phyloP scores from a whole-genome alignment of 2,888 invertebrate species.

The Xylophagus ater region DNA sequence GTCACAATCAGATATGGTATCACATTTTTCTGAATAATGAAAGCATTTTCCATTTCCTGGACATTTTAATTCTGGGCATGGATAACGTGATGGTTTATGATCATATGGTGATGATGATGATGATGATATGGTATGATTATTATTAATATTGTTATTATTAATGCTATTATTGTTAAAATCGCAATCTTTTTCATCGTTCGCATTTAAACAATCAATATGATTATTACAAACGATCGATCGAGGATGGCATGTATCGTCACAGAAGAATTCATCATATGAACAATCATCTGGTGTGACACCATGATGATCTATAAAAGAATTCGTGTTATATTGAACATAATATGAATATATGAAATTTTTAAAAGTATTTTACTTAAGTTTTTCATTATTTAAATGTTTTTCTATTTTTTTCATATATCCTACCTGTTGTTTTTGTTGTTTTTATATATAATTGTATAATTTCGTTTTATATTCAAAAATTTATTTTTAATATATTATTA shows the following conservation, averaged over 20 bases:
- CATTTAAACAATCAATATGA: conserved; percentile 47
- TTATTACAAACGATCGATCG: conserved; percentile 51
- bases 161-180: too few species aligned
- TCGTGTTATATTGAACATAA: too few species aligned
- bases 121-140: conserved; percentile 4
- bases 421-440: conserved; percentile 3
- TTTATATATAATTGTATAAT: too few species aligned
- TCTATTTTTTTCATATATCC: not conserved
- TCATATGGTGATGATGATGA: conserved; percentile 7
- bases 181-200: conserved; percentile 47
- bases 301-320: too few species aligned
- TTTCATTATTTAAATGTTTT: too few species aligned
- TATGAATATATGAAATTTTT: too few species aligned
- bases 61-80: conserved; percentile 44
- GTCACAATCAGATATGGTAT: conserved; percentile 45
- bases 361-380: too few species aligned
- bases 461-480: not conserved
- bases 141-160: conserved; percentile 6
- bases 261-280: conserved; percentile 41
- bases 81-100: conserved; percentile 17
- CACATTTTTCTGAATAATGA: conserved; percentile 42
- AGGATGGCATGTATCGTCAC: conserved; percentile 50
- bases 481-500: conserved; percentile 1
- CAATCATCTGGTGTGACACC: conserved; percentile 28
- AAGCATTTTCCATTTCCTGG: conserved; percentile 41